Base-by-base conservation (phyloP, 2,888 invertebrate genomes). In the Theodoxus fluviatilis region DNA sequence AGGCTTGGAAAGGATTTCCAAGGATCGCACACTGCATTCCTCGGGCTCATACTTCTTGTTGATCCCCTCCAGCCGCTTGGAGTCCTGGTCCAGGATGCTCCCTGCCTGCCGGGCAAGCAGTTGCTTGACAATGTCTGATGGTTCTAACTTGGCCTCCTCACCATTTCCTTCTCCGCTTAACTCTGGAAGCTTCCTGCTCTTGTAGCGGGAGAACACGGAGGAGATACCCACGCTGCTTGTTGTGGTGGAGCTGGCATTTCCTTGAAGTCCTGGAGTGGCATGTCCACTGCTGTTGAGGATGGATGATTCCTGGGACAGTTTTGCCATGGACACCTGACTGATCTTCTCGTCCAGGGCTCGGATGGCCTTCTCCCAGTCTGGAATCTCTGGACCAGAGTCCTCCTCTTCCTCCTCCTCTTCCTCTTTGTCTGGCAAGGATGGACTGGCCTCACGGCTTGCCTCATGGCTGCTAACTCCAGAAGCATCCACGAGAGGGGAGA, bases 1-100 rank as follows among this genome's bases (percentile, higher is more conserved):
- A 28, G 67, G 47, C 63, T 75, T 71, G 38, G 71, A 59, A 64
- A n/a, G n/a, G n/a, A n/a, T n/a, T n/a, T n/a, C n/a, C n/a, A n/a
- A n/a, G n/a, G n/a, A 59, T 65, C 40, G 61, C 15, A 72, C 63
- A 33, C 59, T 71, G 37, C 79, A 43, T 31, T 84, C 81, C 75
- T 85, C 86, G 12, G 86, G 85, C 89, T 95, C 91, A 89, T 94
- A 92, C 88, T 94, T 92, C 87, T 95, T 92, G 84, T 92, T 90
- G 71, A 94, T 92, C 81, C 85, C 83, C 87, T 96, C 96, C 71
- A 98, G 89, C 43, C 98, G 90, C 87, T 96, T 95, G 52, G 94
- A 92, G 86, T 98, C 98, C 87, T 97, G 97, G 86, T 98, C 98
- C 87, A 98, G 97, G 68, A 98, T 86, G 71, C 95, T 96, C 75